Evolutionary conservation across 2,797 vertebrate species (phyloP), one percentile per base, ranked within the genome.

Genomic region (Vireo griseus): DNA sequence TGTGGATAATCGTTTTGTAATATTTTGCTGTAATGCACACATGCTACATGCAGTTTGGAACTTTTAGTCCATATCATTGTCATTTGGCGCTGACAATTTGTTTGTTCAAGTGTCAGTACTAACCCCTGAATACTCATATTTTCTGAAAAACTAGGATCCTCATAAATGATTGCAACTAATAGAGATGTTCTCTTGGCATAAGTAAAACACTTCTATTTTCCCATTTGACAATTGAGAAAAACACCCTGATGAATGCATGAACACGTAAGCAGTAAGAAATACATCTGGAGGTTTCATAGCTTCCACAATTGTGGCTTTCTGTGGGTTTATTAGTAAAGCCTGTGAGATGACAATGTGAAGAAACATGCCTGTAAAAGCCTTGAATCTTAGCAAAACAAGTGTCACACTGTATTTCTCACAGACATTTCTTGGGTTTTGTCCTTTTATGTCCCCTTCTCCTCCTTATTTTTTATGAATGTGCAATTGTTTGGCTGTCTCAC

Each of bases 271-370:
- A 71, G 7, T 80, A 91, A 79, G 44, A 94, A 92, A 75, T 54
- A 77, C 86, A 93, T 52, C 92, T 95, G 92, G 59, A 92, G 61
- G 88, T 93, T 95, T 96, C 88, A 65, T 4, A 65, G 57, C 72
- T 91, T 83, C 84, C 78, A 82, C 61, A 90, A 54, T 57, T 11
- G 9, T 22, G 28, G 9, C 18, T 93, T 90, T 91, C 90, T 89
- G 63, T 87, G 88, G 39, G 40, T 89, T 77, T 85, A 59, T 40
- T 90, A 61, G 25, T 42, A 20, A 86, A 74, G 57, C 11, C 29
- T 82, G 31, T 59, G 24, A 87, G 42, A 63, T 24, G n/a, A 74
- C 20, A 84, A 65, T n/a, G 31, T 37, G 29, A 88, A 74, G 14
- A 77, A 82, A 65, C 4, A 68, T 80, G 83, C 68, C 48, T 61